Evolutionary conservation across 2,113 vertebrate genomes (phyloP).

Genomic region (Rana temporaria): DNA sequence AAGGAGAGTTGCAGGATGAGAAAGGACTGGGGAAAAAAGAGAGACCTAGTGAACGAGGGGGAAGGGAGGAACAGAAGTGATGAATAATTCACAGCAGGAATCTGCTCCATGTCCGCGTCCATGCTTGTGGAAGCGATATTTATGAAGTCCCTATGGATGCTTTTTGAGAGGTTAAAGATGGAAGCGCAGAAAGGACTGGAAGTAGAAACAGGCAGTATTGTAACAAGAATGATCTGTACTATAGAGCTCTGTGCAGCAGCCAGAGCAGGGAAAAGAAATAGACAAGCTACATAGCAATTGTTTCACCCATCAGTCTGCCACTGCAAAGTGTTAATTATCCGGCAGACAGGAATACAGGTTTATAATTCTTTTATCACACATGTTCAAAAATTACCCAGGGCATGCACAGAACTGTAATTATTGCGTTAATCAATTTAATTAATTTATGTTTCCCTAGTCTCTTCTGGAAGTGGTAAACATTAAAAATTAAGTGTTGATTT

Average conservation of each 20-base stretch:
- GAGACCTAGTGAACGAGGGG: background rate
- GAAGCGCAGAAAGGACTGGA: constrained; percentile 29
- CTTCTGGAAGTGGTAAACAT: constrained; percentile 1
- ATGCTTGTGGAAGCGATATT: constrained; percentile 58
- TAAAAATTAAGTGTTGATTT: background rate
- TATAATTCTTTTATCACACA: background rate
- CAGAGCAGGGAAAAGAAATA: background rate
- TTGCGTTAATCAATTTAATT: constrained; percentile 21
- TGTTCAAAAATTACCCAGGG: background rate
- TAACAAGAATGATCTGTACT: constrained; percentile 1
- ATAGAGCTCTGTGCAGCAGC: background rate
- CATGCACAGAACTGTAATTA: background rate
- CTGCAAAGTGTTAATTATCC: background rate
- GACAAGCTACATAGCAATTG: background rate
- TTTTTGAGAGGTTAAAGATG: constrained; percentile 52
- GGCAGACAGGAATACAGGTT: background rate
- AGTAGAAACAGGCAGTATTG: background rate
- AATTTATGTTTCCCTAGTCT: constrained; percentile 4
- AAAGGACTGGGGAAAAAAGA: background rate
- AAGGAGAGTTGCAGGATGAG: background rate
- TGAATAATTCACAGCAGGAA: constrained; percentile 54
- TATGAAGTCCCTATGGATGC: constrained; percentile 53
- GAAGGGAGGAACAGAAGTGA: constrained; percentile 16
- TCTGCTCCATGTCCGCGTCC: constrained; percentile 50
- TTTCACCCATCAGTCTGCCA: background rate